Percentiles rank a stretch among this genome's conserved stretches.
phyloP scores from a whole-genome alignment of 2,888 invertebrate species.

The Drymonia ruficornis region DNA sequence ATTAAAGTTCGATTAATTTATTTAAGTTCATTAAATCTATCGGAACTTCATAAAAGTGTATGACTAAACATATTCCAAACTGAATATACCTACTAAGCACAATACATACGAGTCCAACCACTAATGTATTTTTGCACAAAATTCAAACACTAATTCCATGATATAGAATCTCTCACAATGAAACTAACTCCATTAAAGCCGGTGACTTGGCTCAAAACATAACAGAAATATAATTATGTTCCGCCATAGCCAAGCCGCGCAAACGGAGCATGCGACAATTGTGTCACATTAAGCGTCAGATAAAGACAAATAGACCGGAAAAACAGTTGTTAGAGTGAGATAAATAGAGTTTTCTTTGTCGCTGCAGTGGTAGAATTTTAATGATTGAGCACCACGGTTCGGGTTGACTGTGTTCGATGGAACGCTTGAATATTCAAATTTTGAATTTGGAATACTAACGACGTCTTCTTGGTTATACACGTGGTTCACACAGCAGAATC shows the following conservation, averaged over 20 bases:
- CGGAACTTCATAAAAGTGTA: background rate
- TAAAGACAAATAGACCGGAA: constrained; percentile 83
- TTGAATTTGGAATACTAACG: constrained; percentile 35
- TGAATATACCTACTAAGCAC: too few species aligned
- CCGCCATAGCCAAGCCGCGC: constrained; percentile 57
- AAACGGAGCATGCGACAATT: constrained; percentile 79
- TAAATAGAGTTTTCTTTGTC: constrained; percentile 69
- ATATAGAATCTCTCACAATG: constrained; percentile 22
- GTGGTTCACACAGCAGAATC: background rate
- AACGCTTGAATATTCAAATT: constrained; percentile 42
- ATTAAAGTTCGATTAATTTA: background rate
- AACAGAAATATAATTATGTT: constrained; percentile 53
- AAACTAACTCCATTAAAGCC: constrained; percentile 34
- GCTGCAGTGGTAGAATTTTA: constrained; percentile 68
- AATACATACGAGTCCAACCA: too few species aligned
- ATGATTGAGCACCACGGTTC: constrained; percentile 66
- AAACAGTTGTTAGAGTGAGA: constrained; percentile 75
- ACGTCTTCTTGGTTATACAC: constrained; percentile 21
- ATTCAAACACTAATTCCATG: constrained; percentile 27
- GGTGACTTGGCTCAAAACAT: constrained; percentile 39
- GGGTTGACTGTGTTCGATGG: constrained; percentile 37
- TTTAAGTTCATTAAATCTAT: too few species aligned
- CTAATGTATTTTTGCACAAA: constrained; percentile 20
- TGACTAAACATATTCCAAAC: too few species aligned
- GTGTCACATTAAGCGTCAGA: constrained; percentile 80